Evolutionary conservation across 1,140 invertebrate genomes (phyloP).

Genomic region (Anadara kagoshimensis): DNA sequence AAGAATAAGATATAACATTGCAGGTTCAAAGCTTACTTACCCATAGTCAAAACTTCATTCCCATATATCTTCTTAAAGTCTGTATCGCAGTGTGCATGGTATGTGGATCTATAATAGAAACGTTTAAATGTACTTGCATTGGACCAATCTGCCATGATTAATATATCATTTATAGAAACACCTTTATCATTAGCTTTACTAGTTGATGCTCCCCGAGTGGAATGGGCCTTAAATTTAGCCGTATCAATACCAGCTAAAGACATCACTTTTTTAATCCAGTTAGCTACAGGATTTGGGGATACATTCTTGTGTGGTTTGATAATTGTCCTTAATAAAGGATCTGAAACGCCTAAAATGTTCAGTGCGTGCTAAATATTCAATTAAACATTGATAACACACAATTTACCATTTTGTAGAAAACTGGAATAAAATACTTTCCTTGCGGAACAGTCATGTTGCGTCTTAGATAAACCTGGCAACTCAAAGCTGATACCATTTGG

Average conservation of each 20-base stretch:
- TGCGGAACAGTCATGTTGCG: no score
- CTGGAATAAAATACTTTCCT: no score
- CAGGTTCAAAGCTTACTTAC: constrained; percentile 12
- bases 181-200: constrained; percentile 16
- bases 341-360: no score
- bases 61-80: neutral
- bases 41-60: neutral
- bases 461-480: no score
- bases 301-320: no score
- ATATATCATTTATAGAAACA: constrained; percentile 27
- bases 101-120: constrained; percentile 18
- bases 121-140: constrained; percentile 23
- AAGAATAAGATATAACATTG: constrained; percentile 19
- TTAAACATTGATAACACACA: no score
- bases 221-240: constrained; percentile 26
- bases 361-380: no score
- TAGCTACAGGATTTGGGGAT: no score
- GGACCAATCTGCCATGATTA: constrained; percentile 34
- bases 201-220: constrained; percentile 15
- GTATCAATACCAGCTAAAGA: constrained; percentile 24
- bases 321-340: no score
- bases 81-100: neutral
- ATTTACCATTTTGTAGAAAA: no score
- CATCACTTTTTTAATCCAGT: no score
- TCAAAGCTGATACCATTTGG: no score